Evolutionary conservation across 1,140 invertebrate genomes (phyloP).

Genomic region (Trichomalopsis sarcophagae): DNA sequence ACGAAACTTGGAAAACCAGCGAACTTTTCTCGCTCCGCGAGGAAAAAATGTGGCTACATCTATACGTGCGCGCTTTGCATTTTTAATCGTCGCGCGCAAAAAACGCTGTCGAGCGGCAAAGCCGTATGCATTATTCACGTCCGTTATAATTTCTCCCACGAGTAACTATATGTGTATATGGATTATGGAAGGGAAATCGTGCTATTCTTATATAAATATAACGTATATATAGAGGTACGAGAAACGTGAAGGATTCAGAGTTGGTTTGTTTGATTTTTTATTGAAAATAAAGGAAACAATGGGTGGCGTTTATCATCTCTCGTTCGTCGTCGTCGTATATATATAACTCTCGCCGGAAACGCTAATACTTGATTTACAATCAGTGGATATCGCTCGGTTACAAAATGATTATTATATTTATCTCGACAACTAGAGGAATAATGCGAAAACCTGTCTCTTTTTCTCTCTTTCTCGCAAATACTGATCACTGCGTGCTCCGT

Average conservation of each 20-base stretch:
- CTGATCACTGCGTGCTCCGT: constrained; percentile 17
- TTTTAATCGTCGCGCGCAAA: not conserved
- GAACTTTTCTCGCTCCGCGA: not conserved
- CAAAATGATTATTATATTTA: constrained; percentile 30
- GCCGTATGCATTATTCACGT: not conserved
- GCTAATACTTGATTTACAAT: constrained; percentile 46
- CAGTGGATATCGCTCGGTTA: constrained; percentile 14
- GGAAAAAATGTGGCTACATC: not conserved
- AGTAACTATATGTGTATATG: no score
- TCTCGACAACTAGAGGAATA: not conserved
- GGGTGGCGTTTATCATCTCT: constrained; percentile 14
- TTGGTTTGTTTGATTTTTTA: constrained; percentile 47
- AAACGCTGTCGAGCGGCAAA: not conserved
- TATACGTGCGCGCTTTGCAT: not conserved
- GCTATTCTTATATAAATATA: not conserved
- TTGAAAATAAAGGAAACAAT: constrained; percentile 53
- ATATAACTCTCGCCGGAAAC: constrained; percentile 3
- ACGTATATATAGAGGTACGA: not conserved
- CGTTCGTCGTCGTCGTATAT: no score
- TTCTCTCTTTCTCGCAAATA: constrained; percentile 27
- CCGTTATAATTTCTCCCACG: no score
- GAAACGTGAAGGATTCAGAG: not conserved
- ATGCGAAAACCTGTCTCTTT: not conserved
- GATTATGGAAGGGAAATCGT: no score
- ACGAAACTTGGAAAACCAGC: not conserved